phyloP scores from a whole-genome alignment of 1,140 invertebrate genomes.

The Metopolophium dirhodum region DNA sequence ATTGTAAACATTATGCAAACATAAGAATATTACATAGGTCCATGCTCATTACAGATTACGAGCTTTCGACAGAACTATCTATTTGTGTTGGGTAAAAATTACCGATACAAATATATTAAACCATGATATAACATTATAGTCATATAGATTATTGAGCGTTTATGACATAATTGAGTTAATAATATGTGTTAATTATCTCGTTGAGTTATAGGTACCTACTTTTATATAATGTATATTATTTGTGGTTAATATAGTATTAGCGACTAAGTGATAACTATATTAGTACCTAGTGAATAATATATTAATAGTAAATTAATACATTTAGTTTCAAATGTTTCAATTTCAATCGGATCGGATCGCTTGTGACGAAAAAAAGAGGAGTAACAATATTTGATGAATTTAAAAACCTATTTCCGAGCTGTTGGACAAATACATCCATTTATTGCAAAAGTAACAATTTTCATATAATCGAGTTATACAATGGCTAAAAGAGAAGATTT shows the following conservation, averaged over 20 bases:
- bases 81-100: background rate
- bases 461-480: slow-evolving; percentile 6
- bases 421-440: background rate
- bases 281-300: background rate
- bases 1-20: background rate
- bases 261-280: background rate
- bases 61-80: background rate
- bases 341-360: background rate
- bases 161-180: background rate
- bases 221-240: background rate
- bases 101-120: background rate
- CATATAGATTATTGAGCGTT: background rate
- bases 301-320: background rate
- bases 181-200: no score
- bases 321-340: background rate
- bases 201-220: background rate
- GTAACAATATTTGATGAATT: background rate
- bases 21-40: background rate
- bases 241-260: background rate
- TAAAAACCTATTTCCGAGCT: background rate
- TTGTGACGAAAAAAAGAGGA: background rate
- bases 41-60: background rate
- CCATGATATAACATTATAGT: background rate
- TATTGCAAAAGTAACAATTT: background rate
- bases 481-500: background rate